Conservation (phyloP, 2,888 invertebrate species). For the Linnaemya tessellans region DNA sequence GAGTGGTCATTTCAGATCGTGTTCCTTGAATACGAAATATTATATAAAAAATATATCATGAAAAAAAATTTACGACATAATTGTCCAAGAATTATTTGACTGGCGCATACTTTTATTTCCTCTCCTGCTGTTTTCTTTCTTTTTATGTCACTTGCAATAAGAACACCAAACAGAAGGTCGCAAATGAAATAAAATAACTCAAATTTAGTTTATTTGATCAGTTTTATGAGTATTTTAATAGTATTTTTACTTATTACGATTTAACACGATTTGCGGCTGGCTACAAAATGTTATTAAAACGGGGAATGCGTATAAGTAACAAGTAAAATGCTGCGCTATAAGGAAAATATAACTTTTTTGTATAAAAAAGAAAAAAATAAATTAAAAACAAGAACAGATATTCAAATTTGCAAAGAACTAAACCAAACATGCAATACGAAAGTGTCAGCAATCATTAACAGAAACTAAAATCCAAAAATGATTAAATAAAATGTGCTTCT, state of each 20-base stretch:
- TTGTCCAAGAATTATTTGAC: conserved; percentile 56
- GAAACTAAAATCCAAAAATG: no score
- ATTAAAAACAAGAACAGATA: no score
- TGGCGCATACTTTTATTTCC: conserved; percentile 12
- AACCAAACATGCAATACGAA: no score
- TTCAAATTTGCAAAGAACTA: no score
- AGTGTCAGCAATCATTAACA: no score
- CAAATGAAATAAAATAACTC: neutral
- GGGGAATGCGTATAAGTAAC: no score
- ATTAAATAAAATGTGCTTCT: no score
- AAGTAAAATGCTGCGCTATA: no score
- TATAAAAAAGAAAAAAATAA: no score
- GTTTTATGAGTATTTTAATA: neutral
- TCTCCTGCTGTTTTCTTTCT: neutral
- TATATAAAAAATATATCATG: neutral
- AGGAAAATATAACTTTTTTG: no score
- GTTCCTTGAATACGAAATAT: conserved; percentile 23
- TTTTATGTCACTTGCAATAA: neutral
- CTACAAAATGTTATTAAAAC: neutral
- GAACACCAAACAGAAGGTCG: neutral
- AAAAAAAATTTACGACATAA: conserved; percentile 58
- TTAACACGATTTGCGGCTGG: neutral
- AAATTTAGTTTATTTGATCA: neutral
- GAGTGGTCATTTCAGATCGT: neutral
- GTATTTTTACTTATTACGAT: neutral